Percentiles rank a stretch among this genome's conserved stretches.
phyloP scores from a whole-genome alignment of 1,140 invertebrate species.

The Campoletis sonorensis region DNA sequence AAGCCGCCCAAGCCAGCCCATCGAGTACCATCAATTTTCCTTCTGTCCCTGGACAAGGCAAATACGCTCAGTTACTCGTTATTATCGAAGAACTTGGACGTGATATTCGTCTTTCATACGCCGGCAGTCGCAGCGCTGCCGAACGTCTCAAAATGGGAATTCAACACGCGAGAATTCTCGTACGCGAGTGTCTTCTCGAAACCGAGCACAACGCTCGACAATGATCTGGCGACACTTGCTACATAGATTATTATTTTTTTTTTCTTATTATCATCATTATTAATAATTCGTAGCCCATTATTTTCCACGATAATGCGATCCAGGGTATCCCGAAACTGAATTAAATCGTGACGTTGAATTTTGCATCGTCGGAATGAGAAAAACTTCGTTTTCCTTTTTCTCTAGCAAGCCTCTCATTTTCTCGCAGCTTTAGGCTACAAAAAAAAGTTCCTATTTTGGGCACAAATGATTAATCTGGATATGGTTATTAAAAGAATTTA shows the following conservation, averaged over 20 bases:
- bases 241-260: slow-evolving; percentile 63
- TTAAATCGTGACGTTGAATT: no score
- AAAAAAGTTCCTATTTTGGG: no score
- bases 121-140: slow-evolving; percentile 87
- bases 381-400: no score
- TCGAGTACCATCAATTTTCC: slow-evolving; percentile 73
- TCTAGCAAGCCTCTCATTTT: no score
- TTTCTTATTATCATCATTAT: slow-evolving; percentile 52
- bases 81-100: slow-evolving; percentile 91
- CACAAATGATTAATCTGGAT: no score
- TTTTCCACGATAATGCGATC: slow-evolving; percentile 52
- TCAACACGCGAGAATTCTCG: slow-evolving; percentile 87
- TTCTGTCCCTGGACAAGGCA: slow-evolving; percentile 76
- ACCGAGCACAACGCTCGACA: slow-evolving; percentile 85
- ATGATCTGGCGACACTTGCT: slow-evolving; percentile 68
- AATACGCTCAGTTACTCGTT: slow-evolving; percentile 86
- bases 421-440: no score
- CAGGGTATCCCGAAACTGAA: neutral
- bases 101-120: slow-evolving; percentile 88
- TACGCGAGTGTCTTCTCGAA: slow-evolving; percentile 89
- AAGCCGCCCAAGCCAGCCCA: slow-evolving; percentile 71
- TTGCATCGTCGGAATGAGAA: no score
- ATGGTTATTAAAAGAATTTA: no score
- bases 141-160: slow-evolving; percentile 89
- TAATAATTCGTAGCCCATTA: slow-evolving; percentile 51